Conservation (phyloP, 53 echinoderm and acorn worm genomes). For the Antedon mediterranea region DNA sequence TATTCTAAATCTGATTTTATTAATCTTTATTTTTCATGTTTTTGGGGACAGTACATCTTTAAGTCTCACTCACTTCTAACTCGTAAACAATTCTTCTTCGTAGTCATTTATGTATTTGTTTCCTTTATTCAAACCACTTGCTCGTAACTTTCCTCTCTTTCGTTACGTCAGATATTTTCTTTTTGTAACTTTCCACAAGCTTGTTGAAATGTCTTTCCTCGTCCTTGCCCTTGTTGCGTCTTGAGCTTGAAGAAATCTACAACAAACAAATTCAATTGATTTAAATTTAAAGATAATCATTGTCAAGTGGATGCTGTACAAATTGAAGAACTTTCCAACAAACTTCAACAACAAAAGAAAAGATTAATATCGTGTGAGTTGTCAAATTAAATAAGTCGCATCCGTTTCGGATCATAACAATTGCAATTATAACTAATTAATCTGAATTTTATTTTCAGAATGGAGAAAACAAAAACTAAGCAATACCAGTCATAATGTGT, state of each 20-base stretch:
- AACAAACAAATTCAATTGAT: not conserved
- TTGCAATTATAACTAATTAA: too few species aligned
- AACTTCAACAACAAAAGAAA: not conserved
- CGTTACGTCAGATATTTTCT: conserved; percentile 34
- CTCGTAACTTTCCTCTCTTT: conserved; percentile 5
- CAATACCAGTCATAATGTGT: too few species aligned
- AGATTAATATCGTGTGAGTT: not conserved
- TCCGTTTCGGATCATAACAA: too few species aligned
- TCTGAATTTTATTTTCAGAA: too few species aligned
- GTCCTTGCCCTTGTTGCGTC: conserved; percentile 12
- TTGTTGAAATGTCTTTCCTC: conserved; percentile 63
- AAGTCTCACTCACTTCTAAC: too few species aligned
- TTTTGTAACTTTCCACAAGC: conserved; percentile 58
- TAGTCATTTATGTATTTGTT: not conserved
- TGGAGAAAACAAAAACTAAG: too few species aligned
- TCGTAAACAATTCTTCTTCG: too few species aligned
- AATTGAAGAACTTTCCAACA: conserved; percentile 1
- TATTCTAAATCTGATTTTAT: too few species aligned
- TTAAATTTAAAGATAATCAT: conserved; percentile 5
- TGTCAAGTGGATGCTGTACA: conserved; percentile 5
- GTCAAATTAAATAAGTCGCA: too few species aligned
- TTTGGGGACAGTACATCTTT: too few species aligned
- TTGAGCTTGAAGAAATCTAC: not conserved
- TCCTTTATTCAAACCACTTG: conserved; percentile 31
- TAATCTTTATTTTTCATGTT: too few species aligned